These are phyloP conservation scores for Pristionchus fissidentatus DNA, from an alignment of 2,888 invertebrate genomes.

Conservation along the genomic window DNA sequence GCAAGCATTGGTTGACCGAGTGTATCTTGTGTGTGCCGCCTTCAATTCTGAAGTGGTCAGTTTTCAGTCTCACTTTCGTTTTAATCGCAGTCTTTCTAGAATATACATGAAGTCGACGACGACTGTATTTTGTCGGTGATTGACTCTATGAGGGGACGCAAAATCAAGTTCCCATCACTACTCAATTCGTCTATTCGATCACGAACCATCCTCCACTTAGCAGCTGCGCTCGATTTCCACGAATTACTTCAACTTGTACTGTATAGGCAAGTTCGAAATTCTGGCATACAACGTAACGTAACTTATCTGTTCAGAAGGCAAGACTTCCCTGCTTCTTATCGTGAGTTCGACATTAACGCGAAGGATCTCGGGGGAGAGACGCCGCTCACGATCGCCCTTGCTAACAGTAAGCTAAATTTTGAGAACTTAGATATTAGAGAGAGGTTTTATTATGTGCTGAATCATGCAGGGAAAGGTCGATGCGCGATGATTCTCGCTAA, in stretches of 20 bases:
- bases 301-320: conserved; percentile 74
- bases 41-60: conserved; percentile 43
- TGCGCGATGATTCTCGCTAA: conserved; percentile 34
- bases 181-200: conserved; percentile 52
- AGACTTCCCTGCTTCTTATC: conserved; percentile 84
- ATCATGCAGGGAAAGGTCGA: conserved; percentile 9
- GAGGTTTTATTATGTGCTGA: not conserved
- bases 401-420: not conserved
- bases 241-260: conserved; percentile 87
- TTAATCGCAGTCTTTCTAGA: not conserved
- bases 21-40: conserved; percentile 51
- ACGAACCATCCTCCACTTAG: conserved; percentile 84
- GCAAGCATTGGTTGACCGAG: conserved; percentile 49
- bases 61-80: not conserved
- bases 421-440: not conserved
- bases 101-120: not conserved
- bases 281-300: not conserved
- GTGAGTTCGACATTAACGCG: conserved; percentile 91
- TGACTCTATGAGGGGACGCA: conserved; percentile 41
- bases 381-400: conserved; percentile 80
- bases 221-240: conserved; percentile 89
- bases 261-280: conserved; percentile 84
- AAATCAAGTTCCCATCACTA: conserved; percentile 49
- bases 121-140: conserved; percentile 19
- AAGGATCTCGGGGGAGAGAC: conserved; percentile 91